Base-by-base conservation (phyloP, 2,888 invertebrate species). In the Oxytorus armatus region DNA sequence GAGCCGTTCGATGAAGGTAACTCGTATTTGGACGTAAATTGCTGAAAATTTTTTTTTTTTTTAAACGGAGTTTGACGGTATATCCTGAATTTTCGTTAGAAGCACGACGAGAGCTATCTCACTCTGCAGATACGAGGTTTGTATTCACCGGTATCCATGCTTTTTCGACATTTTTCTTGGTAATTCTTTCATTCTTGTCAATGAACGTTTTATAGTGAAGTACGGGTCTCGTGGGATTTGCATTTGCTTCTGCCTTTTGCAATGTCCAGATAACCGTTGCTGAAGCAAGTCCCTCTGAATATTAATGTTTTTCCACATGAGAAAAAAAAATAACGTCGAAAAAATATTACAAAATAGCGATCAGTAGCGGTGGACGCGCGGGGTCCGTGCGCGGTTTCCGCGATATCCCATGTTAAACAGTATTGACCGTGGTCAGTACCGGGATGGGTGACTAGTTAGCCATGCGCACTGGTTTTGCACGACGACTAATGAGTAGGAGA, bases 211-310 rank as follows among this genome's bases (percentile, higher is more conserved):
- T 1, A 16, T 81, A 81, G 23, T 61, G 18, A 59, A 83, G 11
- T 29, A 66, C 11, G 0, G 82, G 84, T 47, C 78, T 79, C 7
- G 82, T 55, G 7, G 79, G 33, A 44, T 86, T 84, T 42, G 57
- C 18, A n/a, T 73, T 18, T 14, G 53, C 33, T 55, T 81, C 78
- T 21, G 82, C 63, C 55, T 25, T 77, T 42, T 76, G 82, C 25
- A 66, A 70, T 55, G 77, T 21, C 87, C 86, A 85, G 1, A 51
- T n/a, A 39, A 85, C 59, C 75, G 53, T 63, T 55, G 81, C 83
- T 0, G 84, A 80, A 21, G 79, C 77, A 51, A 79, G 16, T 18
- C 77, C 77, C 42, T 81, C 85, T 86, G 55, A n/a, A 47, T 42
- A 18, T 25, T n/a, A 8, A 47, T n/a, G 42, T 10, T 5, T 47